These are phyloP conservation scores for Aselliscus stoliczkanus DNA, from an alignment of 2,797 vertebrate genomes.

Conservation along the genomic window DNA sequence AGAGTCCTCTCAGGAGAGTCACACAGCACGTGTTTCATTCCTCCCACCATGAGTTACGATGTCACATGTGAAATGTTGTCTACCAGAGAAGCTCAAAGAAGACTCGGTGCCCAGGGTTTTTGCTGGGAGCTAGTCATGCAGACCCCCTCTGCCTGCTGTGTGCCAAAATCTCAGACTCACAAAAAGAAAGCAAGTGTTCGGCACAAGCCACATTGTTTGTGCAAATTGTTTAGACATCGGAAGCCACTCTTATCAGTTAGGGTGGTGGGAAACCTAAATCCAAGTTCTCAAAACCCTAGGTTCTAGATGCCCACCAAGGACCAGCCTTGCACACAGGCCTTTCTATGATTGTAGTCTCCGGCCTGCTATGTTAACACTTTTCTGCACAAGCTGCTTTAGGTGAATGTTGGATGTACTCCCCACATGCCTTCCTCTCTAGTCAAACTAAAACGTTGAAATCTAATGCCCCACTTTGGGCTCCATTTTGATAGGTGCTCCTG, in stretches of 20 bases:
- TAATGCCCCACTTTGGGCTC: background rate
- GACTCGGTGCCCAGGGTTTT: background rate
- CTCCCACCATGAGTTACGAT: background rate
- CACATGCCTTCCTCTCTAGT: background rate
- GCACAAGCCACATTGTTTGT: background rate
- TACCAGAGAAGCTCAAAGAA: background rate
- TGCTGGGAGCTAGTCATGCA: background rate
- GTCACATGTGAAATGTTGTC: background rate
- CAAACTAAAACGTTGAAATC: background rate
- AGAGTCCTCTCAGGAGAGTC: background rate
- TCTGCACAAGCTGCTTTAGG: background rate
- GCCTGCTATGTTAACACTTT: background rate
- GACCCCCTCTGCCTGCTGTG: background rate
- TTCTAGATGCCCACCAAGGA: background rate
- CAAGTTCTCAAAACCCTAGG: background rate
- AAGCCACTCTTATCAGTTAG: background rate
- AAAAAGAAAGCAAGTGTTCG: background rate
- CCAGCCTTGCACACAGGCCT: background rate
- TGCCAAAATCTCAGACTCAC: background rate
- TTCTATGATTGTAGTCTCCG: background rate
- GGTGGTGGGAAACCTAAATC: background rate
- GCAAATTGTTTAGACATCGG: background rate
- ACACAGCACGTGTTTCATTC: background rate
- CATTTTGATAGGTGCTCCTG: background rate
- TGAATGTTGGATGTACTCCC: background rate